Conservation (phyloP, 2,113 vertebrate genomes). For the Hippocampus abdominalis region DNA sequence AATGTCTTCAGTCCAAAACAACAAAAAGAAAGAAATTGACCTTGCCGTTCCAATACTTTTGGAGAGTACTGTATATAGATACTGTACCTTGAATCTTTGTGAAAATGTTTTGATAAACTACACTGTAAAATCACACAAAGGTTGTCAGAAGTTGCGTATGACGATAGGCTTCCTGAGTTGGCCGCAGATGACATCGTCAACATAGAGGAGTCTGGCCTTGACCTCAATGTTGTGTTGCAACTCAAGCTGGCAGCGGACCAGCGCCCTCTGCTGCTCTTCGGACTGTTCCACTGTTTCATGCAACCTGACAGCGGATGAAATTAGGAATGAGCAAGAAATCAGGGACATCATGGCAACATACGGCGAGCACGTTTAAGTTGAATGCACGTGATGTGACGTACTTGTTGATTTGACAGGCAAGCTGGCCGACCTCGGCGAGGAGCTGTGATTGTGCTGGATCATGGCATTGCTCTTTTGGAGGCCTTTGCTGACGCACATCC, state of each 20-base stretch:
- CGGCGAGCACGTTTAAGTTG: not conserved
- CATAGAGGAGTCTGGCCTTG: conserved; percentile 82
- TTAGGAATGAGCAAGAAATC: not conserved
- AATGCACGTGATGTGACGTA: conserved; percentile 34
- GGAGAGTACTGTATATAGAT: not conserved
- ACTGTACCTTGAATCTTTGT: not conserved
- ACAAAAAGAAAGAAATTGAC: no score
- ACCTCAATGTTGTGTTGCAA: conserved; percentile 83
- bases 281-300: conserved; percentile 68
- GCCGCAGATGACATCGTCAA: conserved; percentile 85
- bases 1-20: no score
- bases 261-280: conserved; percentile 70
- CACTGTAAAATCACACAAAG: not conserved
- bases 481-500: conserved; percentile 72
- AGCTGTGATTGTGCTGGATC: conserved; percentile 78
- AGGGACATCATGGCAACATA: not conserved
- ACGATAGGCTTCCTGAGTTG: conserved; percentile 76
- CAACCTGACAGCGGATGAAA: conserved; percentile 66
- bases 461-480: conserved; percentile 79
- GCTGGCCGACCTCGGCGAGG: conserved; percentile 77
- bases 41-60: no score
- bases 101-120: not conserved
- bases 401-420: conserved; percentile 75
- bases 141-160: conserved; percentile 68
- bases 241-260: conserved; percentile 74